Conservation (phyloP, 2,888 invertebrate genomes). For the Drosophila siamana region DNA sequence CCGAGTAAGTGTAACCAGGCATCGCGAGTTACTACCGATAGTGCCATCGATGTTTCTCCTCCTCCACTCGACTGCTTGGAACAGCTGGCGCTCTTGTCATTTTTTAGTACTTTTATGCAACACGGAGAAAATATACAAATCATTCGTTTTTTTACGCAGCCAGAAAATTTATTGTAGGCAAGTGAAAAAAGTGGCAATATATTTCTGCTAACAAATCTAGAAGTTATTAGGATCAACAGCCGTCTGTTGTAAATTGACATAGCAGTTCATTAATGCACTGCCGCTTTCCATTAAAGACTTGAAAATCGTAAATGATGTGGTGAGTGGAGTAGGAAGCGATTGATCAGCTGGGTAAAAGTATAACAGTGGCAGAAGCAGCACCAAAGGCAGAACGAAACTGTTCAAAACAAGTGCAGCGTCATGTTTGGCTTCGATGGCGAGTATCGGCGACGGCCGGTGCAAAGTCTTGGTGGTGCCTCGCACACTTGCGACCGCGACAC, state of each 20-base stretch:
- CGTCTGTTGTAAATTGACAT: constrained; percentile 1
- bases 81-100: constrained; percentile 50
- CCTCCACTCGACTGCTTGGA: constrained; percentile 33
- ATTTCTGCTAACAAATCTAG: constrained; percentile 11
- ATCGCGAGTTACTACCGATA: too few relatives aligned
- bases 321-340: constrained; percentile 39
- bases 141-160: constrained; percentile 69
- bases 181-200: constrained; percentile 31
- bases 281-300: constrained; percentile 9
- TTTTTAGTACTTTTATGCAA: constrained; percentile 45
- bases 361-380: constrained; percentile 35
- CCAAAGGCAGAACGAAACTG: constrained; percentile 16
- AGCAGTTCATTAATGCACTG: neutral
- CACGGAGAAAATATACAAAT: constrained; percentile 72
- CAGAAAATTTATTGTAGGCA: constrained; percentile 54
- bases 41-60: too few relatives aligned
- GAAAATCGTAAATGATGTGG: constrained; percentile 48
- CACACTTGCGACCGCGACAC: constrained; percentile 89
- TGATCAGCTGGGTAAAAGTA: constrained; percentile 61
- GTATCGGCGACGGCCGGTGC: constrained; percentile 93
- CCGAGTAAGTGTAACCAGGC: too few relatives aligned
- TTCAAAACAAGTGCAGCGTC: constrained; percentile 55
- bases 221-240: constrained; percentile 5
- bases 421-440: constrained; percentile 96
- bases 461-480: constrained; percentile 95